Evolutionary conservation across 2,113 vertebrate genomes (phyloP).

Genomic region (Platichthys flesus): DNA sequence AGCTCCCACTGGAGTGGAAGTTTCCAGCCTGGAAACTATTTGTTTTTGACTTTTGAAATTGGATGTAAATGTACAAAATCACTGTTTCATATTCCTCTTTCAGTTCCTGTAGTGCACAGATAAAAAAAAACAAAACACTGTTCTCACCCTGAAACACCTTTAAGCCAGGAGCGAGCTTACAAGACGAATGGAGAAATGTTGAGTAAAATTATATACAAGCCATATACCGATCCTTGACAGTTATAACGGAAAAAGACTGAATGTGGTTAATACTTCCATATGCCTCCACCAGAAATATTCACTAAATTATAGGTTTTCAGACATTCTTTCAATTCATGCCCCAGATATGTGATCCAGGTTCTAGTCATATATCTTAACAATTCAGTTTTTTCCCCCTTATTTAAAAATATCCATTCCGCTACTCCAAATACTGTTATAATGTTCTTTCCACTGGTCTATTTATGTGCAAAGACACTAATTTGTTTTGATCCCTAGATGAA

Average conservation of each 20-base stretch:
- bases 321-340: conserved; percentile 34
- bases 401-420: not conserved
- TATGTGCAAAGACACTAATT: not conserved
- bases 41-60: conserved; percentile 36
- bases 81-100: conserved; percentile 16
- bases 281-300: conserved; percentile 16
- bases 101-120: conserved; percentile 2
- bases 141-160: conserved; percentile 3
- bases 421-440: not conserved
- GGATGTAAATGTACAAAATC: conserved; percentile 46
- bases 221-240: conserved; percentile 29
- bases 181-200: conserved; percentile 23
- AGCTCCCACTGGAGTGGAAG: conserved; percentile 32
- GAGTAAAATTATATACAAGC: conserved; percentile 16
- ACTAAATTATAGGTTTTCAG: conserved; percentile 40
- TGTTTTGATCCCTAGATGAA: not conserved
- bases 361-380: conserved; percentile 7
- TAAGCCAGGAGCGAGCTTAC: conserved; percentile 8
- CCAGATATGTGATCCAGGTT: conserved; percentile 25
- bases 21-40: conserved; percentile 60
- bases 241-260: conserved; percentile 36
- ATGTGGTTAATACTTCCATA: conserved; percentile 41
- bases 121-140: conserved; percentile 1
- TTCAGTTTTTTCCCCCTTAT: not conserved
- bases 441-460: not conserved